Evolutionary conservation across 2,888 invertebrate genomes (phyloP).

Genomic region (Agriopis leucophaearia): DNA sequence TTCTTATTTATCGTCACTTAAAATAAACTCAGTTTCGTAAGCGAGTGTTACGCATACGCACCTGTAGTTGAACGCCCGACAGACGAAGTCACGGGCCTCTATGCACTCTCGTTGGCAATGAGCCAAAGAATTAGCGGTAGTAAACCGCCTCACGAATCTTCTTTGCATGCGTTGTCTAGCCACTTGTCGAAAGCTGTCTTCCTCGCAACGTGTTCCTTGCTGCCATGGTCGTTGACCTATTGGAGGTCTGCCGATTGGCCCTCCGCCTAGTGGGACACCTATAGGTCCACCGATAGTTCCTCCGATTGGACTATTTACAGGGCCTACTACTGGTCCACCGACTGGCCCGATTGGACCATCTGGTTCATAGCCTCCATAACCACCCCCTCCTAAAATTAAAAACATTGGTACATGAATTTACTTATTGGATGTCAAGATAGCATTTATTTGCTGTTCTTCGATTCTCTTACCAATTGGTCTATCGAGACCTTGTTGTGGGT

Average conservation of each 20-base stretch:
- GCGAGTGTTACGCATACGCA: conserved; percentile 59
- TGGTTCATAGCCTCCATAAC: conserved; percentile 74
- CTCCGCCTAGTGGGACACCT: conserved; percentile 62
- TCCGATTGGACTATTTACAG: conserved; percentile 60
- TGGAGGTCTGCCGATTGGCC: conserved; percentile 69
- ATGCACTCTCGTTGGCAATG: conserved; percentile 95
- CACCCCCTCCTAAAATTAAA: conserved; percentile 49
- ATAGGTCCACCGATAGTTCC: conserved; percentile 52
- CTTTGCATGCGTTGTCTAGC: conserved; percentile 93
- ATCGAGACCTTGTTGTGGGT: conserved; percentile 76
- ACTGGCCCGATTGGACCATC: conserved; percentile 72
- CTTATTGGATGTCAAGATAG: not conserved
- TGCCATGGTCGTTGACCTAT: conserved; percentile 75
- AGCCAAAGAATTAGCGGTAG: conserved; percentile 90
- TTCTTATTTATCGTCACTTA: conserved; percentile 26
- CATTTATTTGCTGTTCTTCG: not conserved
- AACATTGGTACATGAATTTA: not conserved
- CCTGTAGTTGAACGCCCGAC: conserved; percentile 95
- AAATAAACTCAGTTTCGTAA: conserved; percentile 38
- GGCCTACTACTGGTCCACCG: conserved; percentile 60
- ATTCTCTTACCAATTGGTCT: conserved; percentile 69
- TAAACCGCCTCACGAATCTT: conserved; percentile 91
- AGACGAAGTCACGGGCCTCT: conserved; percentile 93
- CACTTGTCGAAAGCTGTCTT: conserved; percentile 94
- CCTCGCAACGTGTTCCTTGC: conserved; percentile 90